Percentiles rank a stretch among this genome's conserved stretches.
Evolutionary conservation across 1,140 invertebrate genomes (phyloP).

Genomic region (Chironomus tepperi): DNA sequence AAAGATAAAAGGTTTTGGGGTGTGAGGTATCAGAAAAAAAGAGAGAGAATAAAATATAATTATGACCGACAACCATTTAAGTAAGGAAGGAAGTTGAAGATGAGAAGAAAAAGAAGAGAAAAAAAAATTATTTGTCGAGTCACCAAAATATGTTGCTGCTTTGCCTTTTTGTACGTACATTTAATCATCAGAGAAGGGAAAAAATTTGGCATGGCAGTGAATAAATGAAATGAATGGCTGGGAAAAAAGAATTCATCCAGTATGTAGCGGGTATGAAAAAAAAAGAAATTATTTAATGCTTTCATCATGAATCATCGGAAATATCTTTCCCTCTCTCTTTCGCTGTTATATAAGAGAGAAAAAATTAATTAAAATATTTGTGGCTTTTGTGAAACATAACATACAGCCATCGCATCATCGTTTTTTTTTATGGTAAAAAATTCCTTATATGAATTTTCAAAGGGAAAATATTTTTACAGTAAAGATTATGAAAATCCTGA

Average conservation of each 20-base stretch:
- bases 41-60: slow-evolving; percentile 4
- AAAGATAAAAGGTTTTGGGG: not conserved
- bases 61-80: slow-evolving; percentile 1
- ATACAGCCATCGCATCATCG: too few relatives aligned
- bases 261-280: not conserved
- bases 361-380: slow-evolving; percentile 11
- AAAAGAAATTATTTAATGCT: not conserved
- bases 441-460: not conserved
- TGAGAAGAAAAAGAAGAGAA: not conserved
- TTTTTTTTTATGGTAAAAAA: not conserved
- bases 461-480: not conserved
- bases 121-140: slow-evolving; percentile 9
- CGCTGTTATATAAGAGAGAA: not conserved
- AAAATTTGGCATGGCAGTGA: not conserved
- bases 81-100: too few relatives aligned
- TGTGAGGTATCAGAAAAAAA: not conserved
- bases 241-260: not conserved
- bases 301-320: slow-evolving; percentile 1
- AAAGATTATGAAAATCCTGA: not conserved
- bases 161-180: not conserved
- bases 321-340: not conserved
- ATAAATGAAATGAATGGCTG: not conserved
- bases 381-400: not conserved
- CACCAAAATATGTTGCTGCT: slow-evolving; percentile 12
- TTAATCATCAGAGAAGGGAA: not conserved